phyloP scores from a whole-genome alignment of 2,888 invertebrate species.

The Diaperis boleti region DNA sequence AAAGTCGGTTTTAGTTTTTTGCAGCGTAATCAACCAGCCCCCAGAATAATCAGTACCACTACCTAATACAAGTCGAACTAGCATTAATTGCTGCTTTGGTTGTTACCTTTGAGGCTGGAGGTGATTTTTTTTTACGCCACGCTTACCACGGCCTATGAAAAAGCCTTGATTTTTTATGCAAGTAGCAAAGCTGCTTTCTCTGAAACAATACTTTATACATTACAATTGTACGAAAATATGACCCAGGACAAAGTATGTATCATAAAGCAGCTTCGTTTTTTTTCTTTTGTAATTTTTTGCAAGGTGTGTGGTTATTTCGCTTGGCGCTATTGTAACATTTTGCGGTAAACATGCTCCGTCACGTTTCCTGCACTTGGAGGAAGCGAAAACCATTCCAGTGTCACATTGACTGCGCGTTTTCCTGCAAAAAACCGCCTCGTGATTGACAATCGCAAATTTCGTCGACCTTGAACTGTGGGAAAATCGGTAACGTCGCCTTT shows the following conservation, averaged over 20 bases:
- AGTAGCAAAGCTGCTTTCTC: too few relatives aligned
- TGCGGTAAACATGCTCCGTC: background rate
- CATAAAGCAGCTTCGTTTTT: too few relatives aligned
- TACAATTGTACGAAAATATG: too few relatives aligned
- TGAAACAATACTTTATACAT: too few relatives aligned
- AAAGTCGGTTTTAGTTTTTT: slow-evolving; percentile 34
- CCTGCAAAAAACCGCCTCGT: background rate
- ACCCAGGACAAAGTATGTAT: too few relatives aligned
- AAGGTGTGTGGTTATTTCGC: too few relatives aligned
- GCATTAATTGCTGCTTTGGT: slow-evolving; percentile 27
- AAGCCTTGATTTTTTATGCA: too few relatives aligned
- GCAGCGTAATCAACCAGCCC: slow-evolving; percentile 5
- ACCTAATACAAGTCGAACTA: slow-evolving; percentile 21
- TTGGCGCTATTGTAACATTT: background rate
- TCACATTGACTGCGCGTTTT: background rate
- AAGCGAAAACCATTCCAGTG: background rate
- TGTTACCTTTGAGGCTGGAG: too few relatives aligned
- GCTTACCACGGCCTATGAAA: too few relatives aligned
- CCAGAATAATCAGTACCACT: slow-evolving; percentile 17
- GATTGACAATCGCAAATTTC: background rate
- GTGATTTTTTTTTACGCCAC: too few relatives aligned
- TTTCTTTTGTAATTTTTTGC: too few relatives aligned
- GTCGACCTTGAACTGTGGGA: slow-evolving; percentile 53
- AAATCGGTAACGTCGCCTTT: slow-evolving; percentile 39
- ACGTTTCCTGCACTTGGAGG: background rate